Percentiles rank a stretch among this genome's conserved stretches.
Evolutionary conservation across 2,113 vertebrate species (phyloP).

Genomic region (Spheniscus mendiculus): DNA sequence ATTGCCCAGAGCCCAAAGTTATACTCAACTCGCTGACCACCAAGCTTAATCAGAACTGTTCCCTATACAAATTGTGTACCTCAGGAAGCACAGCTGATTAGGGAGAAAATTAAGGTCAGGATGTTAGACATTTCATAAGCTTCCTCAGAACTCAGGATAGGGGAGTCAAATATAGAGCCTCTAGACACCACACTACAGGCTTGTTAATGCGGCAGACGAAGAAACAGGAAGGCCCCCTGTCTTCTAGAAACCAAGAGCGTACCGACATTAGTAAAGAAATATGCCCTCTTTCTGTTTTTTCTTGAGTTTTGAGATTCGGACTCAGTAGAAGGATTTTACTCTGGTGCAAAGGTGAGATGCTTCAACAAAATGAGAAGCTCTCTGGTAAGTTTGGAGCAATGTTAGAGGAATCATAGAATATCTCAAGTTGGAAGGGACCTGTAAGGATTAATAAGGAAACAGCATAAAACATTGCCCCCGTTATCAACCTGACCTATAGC

Average conservation of each 20-base stretch:
- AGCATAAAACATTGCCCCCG: background rate
- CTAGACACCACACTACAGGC: background rate
- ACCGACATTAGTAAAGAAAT: background rate
- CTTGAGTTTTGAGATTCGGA: background rate
- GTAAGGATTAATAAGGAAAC: background rate
- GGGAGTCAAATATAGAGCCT: background rate
- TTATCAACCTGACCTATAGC: background rate
- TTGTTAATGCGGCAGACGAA: background rate
- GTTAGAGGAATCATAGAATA: background rate
- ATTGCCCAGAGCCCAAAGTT: background rate
- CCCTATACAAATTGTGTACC: background rate
- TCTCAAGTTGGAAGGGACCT: background rate
- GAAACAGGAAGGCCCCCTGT: background rate
- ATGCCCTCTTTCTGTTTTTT: background rate
- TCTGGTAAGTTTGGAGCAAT: background rate
- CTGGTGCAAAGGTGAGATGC: background rate
- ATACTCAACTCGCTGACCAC: background rate
- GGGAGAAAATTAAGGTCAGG: conserved; percentile 11
- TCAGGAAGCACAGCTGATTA: background rate
- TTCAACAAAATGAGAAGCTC: background rate
- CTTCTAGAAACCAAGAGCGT: background rate
- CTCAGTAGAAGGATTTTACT: background rate
- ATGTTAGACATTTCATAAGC: background rate
- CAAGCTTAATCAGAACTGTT: background rate
- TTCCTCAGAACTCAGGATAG: background rate